Evolutionary conservation across 2,797 vertebrate species (phyloP).

Genomic region (Hylomyscus alleni): DNA sequence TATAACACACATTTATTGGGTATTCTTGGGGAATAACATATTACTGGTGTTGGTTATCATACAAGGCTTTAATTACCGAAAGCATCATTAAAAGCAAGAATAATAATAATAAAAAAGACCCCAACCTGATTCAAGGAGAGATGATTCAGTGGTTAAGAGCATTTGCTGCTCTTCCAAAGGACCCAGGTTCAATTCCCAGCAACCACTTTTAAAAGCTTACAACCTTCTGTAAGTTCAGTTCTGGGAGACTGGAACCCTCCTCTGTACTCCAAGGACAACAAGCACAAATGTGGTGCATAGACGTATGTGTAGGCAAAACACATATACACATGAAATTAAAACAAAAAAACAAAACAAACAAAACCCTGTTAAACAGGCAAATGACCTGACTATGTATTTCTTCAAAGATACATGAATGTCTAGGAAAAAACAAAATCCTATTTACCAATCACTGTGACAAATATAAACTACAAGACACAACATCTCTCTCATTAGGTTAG

Average conservation of each 20-base stretch:
- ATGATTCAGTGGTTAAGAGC: background rate
- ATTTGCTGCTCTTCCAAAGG: background rate
- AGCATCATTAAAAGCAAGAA: background rate
- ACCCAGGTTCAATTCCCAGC: background rate
- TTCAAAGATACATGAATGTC: background rate
- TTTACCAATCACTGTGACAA: background rate
- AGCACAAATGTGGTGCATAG: background rate
- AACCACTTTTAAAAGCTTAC: background rate
- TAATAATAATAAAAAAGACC: background rate
- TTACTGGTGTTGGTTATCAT: background rate
- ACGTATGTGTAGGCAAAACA: background rate
- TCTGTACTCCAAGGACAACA: background rate
- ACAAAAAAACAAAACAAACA: background rate
- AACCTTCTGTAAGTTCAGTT: background rate
- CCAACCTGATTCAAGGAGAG: background rate
- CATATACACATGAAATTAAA: background rate
- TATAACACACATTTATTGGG: constrained; percentile 49
- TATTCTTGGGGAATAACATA: constrained; percentile 7
- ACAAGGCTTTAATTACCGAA: constrained; percentile 55
- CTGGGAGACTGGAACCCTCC: background rate
- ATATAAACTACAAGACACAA: background rate
- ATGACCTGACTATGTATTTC: background rate
- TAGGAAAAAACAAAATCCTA: background rate
- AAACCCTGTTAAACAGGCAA: background rate
- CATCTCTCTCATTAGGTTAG: background rate